Evolutionary conservation across 1,140 invertebrate species (phyloP).

Genomic region (Pseudoatta argentina): DNA sequence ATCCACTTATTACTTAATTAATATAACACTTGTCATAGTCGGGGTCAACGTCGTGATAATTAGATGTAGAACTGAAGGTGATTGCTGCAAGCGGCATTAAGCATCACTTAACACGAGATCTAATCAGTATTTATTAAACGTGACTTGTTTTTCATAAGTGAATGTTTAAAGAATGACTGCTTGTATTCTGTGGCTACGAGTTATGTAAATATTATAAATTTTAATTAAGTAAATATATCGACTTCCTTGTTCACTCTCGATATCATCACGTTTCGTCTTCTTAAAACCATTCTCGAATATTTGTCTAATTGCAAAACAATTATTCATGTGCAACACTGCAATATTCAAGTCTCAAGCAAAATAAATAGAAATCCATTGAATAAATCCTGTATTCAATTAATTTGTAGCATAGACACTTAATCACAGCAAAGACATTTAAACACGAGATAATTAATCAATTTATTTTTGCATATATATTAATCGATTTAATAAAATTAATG

Average conservation of each 20-base stretch:
- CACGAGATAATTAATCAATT: background rate
- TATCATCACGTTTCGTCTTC: background rate
- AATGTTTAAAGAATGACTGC: background rate
- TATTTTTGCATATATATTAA: background rate
- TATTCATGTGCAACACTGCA: background rate
- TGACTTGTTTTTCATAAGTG: slow-evolving; percentile 5
- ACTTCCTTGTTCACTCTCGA: background rate
- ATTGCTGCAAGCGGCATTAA: background rate
- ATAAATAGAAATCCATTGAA: background rate
- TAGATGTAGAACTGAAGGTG: background rate
- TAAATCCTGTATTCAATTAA: slow-evolving; percentile 4
- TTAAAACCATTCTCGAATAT: background rate
- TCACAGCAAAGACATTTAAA: too few species aligned
- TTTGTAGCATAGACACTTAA: background rate
- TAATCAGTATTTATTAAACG: slow-evolving; percentile 12
- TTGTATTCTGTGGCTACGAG: background rate
- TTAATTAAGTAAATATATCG: background rate
- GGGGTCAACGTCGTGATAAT: background rate
- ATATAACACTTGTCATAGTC: background rate
- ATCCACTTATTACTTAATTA: background rate
- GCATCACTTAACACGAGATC: background rate
- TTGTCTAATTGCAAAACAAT: background rate
- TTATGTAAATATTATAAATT: slow-evolving; percentile 38
- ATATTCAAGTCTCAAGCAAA: background rate
- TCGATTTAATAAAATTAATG: background rate